These are phyloP conservation scores for Macroglossus sobrinus DNA, from an alignment of 2,113 vertebrate genomes.

Conservation along the genomic window DNA sequence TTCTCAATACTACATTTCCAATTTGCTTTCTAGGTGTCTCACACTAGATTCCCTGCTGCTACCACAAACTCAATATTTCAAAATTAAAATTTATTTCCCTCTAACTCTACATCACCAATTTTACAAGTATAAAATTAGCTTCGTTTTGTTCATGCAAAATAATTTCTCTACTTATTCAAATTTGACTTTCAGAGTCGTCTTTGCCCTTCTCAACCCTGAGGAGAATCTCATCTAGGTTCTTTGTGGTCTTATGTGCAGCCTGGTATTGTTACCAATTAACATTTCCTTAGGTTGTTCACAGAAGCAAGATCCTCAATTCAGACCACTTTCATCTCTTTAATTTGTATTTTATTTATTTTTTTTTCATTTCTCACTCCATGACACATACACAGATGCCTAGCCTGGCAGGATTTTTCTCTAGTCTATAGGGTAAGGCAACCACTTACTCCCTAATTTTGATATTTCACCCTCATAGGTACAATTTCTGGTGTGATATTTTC, in stretches of 20 bases:
- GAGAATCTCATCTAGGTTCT: not conserved
- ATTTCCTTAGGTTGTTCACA: not conserved
- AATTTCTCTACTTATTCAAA: not conserved
- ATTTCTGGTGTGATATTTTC: not conserved
- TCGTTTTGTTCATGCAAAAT: not conserved
- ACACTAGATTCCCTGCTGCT: not conserved
- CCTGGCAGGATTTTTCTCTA: not conserved
- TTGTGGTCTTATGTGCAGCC: not conserved
- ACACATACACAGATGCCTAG: not conserved
- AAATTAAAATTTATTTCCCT: not conserved
- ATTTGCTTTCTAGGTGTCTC: not conserved
- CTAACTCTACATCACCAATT: not conserved
- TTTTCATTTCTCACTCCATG: not conserved
- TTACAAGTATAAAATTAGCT: not conserved
- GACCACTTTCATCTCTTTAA: not conserved
- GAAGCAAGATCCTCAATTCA: not conserved
- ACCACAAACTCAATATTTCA: not conserved
- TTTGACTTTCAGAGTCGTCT: not conserved
- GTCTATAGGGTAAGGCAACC: not conserved
- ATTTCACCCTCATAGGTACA: not conserved
- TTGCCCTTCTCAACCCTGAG: not conserved
- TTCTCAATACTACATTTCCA: not conserved
- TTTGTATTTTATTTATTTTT: no score
- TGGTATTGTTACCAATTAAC: no score
- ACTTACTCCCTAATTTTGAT: not conserved